Percentiles rank a stretch among this genome's conserved stretches.
These are phyloP conservation scores for Notamacropus eugenii DNA, from an alignment of 2,797 vertebrate species.

Conservation along the genomic window DNA sequence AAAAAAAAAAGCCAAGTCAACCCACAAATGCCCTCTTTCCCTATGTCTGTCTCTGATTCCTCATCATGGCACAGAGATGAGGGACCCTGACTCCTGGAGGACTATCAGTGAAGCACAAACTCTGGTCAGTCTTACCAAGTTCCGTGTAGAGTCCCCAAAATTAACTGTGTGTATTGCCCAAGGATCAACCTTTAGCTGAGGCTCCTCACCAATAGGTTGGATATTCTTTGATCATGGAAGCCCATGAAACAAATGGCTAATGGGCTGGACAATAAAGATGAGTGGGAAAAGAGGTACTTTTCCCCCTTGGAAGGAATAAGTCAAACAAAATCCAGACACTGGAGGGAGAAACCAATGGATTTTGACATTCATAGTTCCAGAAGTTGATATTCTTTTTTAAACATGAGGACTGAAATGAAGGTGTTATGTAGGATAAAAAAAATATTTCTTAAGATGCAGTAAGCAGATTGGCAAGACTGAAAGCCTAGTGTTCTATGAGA, in stretches of 20 bases:
- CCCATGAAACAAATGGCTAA: background rate
- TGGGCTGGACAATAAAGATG: background rate
- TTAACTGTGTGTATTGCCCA: background rate
- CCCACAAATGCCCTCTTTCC: background rate
- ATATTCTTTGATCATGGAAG: background rate
- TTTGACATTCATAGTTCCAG: background rate
- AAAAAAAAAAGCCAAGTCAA: background rate
- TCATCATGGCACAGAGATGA: background rate
- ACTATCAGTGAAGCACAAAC: background rate
- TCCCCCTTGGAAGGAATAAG: background rate
- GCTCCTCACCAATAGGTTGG: background rate
- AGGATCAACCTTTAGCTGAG: background rate
- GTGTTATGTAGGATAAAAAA: background rate
- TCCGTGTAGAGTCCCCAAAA: background rate
- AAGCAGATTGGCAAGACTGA: constrained; percentile 3
- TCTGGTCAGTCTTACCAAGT: background rate
- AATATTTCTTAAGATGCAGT: constrained; percentile 24
- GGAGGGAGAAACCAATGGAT: background rate
- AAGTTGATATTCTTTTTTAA: constrained; percentile 13
- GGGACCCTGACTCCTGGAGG: background rate
- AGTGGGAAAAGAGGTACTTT: background rate
- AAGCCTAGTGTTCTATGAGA: constrained; percentile 18
- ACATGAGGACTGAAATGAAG: constrained; percentile 25
- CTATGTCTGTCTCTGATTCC: background rate
- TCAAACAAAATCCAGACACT: constrained; percentile 4